phyloP scores from a whole-genome alignment of 2,797 vertebrate genomes.

The Zalophus californianus region DNA sequence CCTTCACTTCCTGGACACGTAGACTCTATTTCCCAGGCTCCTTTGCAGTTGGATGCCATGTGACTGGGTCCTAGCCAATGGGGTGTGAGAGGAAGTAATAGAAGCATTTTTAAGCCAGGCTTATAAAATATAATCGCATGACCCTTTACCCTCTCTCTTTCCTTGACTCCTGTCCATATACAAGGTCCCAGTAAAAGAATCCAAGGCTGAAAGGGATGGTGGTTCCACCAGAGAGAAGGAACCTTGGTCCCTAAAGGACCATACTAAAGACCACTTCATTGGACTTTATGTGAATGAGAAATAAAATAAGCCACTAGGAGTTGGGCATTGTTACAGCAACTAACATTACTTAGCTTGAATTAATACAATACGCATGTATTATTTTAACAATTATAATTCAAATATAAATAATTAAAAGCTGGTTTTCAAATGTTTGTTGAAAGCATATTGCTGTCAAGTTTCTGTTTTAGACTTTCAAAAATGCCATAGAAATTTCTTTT shows the following conservation, averaged over 20 bases:
- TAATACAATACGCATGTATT: background rate
- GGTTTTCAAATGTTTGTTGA: background rate
- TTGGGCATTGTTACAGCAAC: background rate
- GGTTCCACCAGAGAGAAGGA: background rate
- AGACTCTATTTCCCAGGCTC: background rate
- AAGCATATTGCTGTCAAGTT: background rate
- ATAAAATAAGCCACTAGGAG: background rate
- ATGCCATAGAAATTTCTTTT: background rate
- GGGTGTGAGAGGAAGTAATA: background rate
- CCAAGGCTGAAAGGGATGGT: background rate
- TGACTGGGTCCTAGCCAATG: background rate
- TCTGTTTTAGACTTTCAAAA: background rate
- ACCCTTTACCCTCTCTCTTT: background rate
- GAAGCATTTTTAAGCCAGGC: background rate
- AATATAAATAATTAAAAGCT: slow-evolving; percentile 41
- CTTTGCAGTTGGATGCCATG: background rate
- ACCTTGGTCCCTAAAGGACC: background rate
- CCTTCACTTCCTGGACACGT: background rate
- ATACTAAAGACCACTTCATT: background rate
- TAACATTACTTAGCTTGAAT: background rate
- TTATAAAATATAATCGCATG: background rate
- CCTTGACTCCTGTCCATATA: background rate
- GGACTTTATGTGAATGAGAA: background rate
- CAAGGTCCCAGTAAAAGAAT: background rate
- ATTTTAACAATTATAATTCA: slow-evolving; percentile 46